These are phyloP conservation scores for Xylocopa sonorina DNA, from an alignment of 1,140 invertebrate genomes.

Conservation along the genomic window DNA sequence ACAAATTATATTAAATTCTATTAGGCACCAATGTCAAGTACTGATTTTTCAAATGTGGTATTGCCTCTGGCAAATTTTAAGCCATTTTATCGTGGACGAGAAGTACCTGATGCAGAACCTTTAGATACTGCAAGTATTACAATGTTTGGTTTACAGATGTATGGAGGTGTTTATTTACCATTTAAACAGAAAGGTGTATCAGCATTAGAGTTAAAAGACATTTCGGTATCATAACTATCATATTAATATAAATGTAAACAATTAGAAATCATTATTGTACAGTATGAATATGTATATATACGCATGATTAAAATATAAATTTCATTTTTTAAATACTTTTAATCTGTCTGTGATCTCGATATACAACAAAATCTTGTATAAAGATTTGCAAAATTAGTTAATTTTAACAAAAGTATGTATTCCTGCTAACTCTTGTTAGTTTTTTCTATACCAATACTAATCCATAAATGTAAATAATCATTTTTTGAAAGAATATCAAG, in stretches of 20 bases:
- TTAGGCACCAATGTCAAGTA: conserved; percentile 81
- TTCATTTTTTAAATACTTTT: background rate
- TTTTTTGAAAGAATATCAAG: background rate
- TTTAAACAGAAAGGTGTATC: conserved; percentile 86
- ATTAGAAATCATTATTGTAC: background rate
- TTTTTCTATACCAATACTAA: background rate
- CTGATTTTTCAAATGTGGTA: conserved; percentile 81
- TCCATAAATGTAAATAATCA: background rate
- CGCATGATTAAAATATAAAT: background rate
- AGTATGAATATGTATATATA: background rate
- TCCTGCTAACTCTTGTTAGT: background rate
- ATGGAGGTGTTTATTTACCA: conserved; percentile 86
- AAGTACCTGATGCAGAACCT: conserved; percentile 82
- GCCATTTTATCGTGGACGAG: conserved; percentile 85
- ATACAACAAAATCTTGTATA: background rate
- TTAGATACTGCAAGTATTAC: conserved; percentile 85
- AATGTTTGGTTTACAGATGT: conserved; percentile 86
- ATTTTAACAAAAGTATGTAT: background rate
- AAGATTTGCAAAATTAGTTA: conserved; percentile 10
- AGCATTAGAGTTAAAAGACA: conserved; percentile 85
- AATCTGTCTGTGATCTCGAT: background rate
- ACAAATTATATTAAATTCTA: conserved; percentile 43
- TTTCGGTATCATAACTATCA: conserved; percentile 56
- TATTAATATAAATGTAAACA: conserved; percentile 5
- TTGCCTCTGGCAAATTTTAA: conserved; percentile 84